These are phyloP conservation scores for Chaunax sp. DNA, from an alignment of 2,797 vertebrate genomes.

Conservation along the genomic window DNA sequence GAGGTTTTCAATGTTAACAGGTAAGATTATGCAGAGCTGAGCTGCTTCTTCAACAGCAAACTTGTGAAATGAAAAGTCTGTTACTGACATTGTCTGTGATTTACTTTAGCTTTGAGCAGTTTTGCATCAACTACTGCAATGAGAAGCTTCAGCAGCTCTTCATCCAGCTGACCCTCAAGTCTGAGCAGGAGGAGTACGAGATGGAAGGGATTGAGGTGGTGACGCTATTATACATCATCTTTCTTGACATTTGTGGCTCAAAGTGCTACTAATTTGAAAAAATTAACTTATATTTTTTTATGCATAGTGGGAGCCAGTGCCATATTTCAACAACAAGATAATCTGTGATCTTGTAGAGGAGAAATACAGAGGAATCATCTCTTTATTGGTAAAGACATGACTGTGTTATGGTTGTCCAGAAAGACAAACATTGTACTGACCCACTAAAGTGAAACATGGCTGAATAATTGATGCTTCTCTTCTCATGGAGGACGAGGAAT, in stretches of 20 bases:
- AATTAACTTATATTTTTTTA: neutral
- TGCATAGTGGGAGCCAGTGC: constrained; percentile 93
- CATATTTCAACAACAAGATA: constrained; percentile 97
- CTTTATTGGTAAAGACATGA: constrained; percentile 69
- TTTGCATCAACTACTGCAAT: constrained; percentile 98
- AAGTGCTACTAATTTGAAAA: neutral
- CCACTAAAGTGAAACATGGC: neutral
- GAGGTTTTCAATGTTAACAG: constrained; percentile 96
- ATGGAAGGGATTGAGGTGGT: constrained; percentile 94
- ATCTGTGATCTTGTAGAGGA: constrained; percentile 96
- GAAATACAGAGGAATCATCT: constrained; percentile 94
- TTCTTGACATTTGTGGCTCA: neutral
- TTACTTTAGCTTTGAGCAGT: constrained; percentile 93
- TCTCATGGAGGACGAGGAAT: constrained; percentile 91
- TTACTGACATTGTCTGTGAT: neutral
- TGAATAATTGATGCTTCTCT: neutral
- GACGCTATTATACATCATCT: neutral
- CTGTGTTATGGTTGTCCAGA: neutral
- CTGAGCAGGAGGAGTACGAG: constrained; percentile 95
- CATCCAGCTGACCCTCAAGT: constrained; percentile 94
- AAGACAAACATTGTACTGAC: neutral
- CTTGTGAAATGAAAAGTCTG: neutral
- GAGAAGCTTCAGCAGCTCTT: constrained; percentile 97
- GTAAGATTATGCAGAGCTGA: constrained; percentile 66
- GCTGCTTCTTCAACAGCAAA: neutral